phyloP scores from a whole-genome alignment of 2,797 vertebrate species.

The Sebastes hopkinsi region DNA sequence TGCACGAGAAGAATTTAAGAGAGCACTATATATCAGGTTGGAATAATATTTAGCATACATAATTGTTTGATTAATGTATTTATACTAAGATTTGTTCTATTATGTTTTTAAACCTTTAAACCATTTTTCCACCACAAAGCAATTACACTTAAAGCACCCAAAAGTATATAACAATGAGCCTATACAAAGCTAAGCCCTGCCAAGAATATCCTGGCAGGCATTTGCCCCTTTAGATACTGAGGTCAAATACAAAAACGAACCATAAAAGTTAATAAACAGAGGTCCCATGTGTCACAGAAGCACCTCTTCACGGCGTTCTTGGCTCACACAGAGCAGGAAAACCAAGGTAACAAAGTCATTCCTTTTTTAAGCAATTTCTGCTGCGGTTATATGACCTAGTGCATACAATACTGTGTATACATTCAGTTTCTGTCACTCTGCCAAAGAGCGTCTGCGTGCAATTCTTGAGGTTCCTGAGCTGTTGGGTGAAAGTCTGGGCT shows the following conservation, averaged over 20 bases:
- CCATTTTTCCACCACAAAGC: not conserved
- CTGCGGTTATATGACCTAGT: conserved; percentile 21
- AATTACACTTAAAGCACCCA: not conserved
- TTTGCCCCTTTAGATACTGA: conserved; percentile 16
- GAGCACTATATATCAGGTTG: not conserved
- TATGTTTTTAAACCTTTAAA: not conserved
- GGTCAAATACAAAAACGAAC: conserved; percentile 32
- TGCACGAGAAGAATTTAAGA: too few species aligned
- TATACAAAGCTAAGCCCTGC: not conserved
- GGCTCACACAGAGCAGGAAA: conserved; percentile 14
- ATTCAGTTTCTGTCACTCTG: conserved; percentile 27
- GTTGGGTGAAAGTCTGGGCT: conserved; percentile 8
- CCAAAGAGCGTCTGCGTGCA: conserved; percentile 27
- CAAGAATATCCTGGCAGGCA: conserved; percentile 28
- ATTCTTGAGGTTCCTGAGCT: conserved; percentile 29
- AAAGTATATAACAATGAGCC: not conserved
- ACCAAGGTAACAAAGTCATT: conserved; percentile 27
- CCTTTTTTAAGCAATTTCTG: conserved; percentile 30
- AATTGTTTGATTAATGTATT: not conserved
- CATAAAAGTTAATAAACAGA: conserved; percentile 30
- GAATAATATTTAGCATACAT: not conserved
- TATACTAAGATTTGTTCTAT: not conserved
- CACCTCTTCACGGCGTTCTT: conserved; percentile 20
- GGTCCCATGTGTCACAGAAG: conserved; percentile 15
- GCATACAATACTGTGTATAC: conserved; percentile 29